phyloP scores from a whole-genome alignment of 1,140 invertebrate species.

The Lepidotrigona ventralis region DNA sequence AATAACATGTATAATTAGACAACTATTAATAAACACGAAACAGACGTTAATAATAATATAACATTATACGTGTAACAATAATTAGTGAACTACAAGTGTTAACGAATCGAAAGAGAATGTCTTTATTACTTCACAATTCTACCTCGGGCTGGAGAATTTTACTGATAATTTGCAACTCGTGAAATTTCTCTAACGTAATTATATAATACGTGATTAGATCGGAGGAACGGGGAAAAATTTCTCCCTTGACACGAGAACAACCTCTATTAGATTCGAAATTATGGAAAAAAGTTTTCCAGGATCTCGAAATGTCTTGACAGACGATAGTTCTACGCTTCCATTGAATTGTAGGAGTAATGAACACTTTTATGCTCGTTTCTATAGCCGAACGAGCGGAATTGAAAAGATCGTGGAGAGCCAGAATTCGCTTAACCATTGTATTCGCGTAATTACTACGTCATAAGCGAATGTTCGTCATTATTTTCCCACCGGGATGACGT shows the following conservation, averaged over 20 bases:
- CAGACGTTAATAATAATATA: too few relatives aligned
- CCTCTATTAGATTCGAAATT: not conserved
- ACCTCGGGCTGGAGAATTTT: too few relatives aligned
- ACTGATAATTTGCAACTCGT: not conserved
- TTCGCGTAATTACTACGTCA: slow-evolving; percentile 23
- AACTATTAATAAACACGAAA: too few relatives aligned
- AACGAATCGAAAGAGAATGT: too few relatives aligned
- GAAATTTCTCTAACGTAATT: not conserved
- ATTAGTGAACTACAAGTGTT: too few relatives aligned
- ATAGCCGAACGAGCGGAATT: not conserved
- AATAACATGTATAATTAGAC: too few relatives aligned
- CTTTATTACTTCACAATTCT: too few relatives aligned
- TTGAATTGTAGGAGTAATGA: not conserved
- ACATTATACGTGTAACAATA: too few relatives aligned
- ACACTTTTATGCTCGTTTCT: not conserved
- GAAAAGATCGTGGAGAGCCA: not conserved
- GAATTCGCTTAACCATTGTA: slow-evolving; percentile 6
- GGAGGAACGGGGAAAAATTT: not conserved
- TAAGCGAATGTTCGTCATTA: slow-evolving; percentile 29
- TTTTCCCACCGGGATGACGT: slow-evolving; percentile 5
- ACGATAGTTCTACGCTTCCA: not conserved
- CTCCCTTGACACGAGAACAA: not conserved
- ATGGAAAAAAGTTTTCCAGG: not conserved
- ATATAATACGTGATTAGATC: not conserved
- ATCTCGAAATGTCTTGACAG: not conserved